phyloP scores from a whole-genome alignment of 2,797 vertebrate species.

The Cuculus canorus region DNA sequence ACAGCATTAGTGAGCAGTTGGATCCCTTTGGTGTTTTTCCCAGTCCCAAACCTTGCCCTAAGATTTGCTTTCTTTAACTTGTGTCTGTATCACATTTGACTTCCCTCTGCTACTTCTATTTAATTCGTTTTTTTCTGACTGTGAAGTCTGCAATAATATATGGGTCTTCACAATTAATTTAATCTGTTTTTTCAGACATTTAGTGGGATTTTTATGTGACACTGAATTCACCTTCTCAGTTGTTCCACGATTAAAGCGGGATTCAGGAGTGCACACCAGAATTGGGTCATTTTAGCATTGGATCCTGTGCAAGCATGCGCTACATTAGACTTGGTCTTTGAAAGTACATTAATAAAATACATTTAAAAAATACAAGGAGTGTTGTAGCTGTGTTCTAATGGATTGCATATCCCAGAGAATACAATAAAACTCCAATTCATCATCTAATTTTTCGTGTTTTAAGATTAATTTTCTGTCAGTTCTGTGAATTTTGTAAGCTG shows the following conservation, averaged over 20 bases:
- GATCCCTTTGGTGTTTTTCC: background rate
- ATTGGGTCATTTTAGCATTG: background rate
- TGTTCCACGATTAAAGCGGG: background rate
- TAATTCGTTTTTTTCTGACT: background rate
- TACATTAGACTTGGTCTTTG: background rate
- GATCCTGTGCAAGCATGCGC: background rate
- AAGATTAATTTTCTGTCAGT: background rate
- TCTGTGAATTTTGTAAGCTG: slow-evolving; percentile 16
- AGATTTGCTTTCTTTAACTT: background rate
- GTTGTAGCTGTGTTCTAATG: background rate
- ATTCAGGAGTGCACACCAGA: background rate
- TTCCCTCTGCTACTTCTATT: background rate
- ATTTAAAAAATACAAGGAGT: background rate
- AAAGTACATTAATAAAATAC: background rate
- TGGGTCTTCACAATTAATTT: background rate
- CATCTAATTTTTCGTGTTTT: background rate
- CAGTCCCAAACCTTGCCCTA: background rate
- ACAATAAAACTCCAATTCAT: background rate
- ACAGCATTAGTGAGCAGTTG: background rate
- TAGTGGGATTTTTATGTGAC: background rate
- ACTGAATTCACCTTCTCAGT: background rate
- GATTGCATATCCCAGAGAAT: background rate
- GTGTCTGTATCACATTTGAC: background rate
- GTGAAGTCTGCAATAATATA: background rate
- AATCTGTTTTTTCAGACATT: background rate